Percentiles rank a stretch among this genome's conserved stretches.
These are phyloP conservation scores for Triops longicaudatus DNA, from an alignment of 1,140 invertebrate species.

Conservation along the genomic window DNA sequence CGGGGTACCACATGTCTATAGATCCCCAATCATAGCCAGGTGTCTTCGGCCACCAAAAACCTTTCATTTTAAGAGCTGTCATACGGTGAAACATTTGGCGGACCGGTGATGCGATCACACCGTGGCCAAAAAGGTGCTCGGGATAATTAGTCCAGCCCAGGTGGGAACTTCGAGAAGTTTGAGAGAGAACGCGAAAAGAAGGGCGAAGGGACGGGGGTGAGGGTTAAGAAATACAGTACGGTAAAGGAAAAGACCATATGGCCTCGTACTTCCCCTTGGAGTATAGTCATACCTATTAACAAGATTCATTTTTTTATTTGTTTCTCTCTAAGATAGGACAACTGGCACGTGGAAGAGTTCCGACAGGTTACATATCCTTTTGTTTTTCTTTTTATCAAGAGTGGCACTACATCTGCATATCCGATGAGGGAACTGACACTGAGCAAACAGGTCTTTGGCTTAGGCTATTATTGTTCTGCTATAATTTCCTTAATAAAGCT, in stretches of 20 bases:
- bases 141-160: neutral
- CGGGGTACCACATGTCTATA: neutral
- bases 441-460: neutral
- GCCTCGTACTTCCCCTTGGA: too few species aligned
- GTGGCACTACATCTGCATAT: neutral
- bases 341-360: neutral
- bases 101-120: neutral
- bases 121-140: neutral
- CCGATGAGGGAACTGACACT: neutral
- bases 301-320: neutral
- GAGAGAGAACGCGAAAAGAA: too few species aligned
- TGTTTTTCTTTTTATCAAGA: neutral
- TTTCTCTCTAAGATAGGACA: neutral
- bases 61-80: neutral
- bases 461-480: neutral
- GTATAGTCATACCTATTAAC: neutral
- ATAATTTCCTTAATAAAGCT: neutral
- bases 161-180: neutral
- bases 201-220: too few species aligned
- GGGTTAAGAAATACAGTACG: too few species aligned
- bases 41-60: neutral
- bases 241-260: too few species aligned
- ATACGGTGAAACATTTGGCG: neutral
- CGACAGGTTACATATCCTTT: neutral
- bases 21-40: neutral